Conservation (phyloP, 1,140 invertebrate species). For the Ips nitidus region DNA sequence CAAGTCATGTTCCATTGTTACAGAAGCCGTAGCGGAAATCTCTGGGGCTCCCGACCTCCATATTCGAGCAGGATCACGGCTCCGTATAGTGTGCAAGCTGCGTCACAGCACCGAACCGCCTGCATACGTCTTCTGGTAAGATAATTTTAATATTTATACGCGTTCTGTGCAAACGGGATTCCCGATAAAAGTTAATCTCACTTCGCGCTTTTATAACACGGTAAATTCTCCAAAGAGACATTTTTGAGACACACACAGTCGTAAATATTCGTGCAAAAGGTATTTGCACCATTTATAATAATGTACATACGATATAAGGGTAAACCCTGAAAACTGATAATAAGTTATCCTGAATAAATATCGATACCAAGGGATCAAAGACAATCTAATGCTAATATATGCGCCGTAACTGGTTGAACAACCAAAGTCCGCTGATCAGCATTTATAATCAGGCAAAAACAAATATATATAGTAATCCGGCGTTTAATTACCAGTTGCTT, state of each 20-base stretch:
- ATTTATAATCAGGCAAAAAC: not conserved
- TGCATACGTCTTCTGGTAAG: constrained; percentile 72
- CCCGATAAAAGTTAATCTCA: constrained; percentile 4
- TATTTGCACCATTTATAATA: too few relatives aligned
- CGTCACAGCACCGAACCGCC: constrained; percentile 71
- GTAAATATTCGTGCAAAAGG: too few relatives aligned
- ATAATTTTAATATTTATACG: constrained; percentile 15
- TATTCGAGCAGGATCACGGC: constrained; percentile 71
- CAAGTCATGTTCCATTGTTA: constrained; percentile 34
- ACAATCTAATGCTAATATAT: too few relatives aligned
- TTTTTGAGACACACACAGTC: too few relatives aligned
- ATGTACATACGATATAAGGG: too few relatives aligned
- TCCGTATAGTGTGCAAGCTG: constrained; percentile 71
- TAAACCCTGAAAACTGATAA: too few relatives aligned
- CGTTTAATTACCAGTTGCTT: constrained; percentile 1
- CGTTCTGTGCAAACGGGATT: constrained; percentile 2
- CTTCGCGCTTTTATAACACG: not conserved
- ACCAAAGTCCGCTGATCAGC: constrained; percentile 1
- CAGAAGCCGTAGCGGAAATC: constrained; percentile 74
- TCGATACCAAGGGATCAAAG: too few relatives aligned
- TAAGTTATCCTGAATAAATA: too few relatives aligned
- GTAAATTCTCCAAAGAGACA: too few relatives aligned
- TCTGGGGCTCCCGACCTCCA: constrained; percentile 73
- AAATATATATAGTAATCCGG: not conserved
- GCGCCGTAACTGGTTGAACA: too few relatives aligned